Percentiles rank a stretch among this genome's conserved stretches.
These are phyloP conservation scores for Garra rufa DNA, from an alignment of 2,113 vertebrate genomes.

Conservation along the genomic window DNA sequence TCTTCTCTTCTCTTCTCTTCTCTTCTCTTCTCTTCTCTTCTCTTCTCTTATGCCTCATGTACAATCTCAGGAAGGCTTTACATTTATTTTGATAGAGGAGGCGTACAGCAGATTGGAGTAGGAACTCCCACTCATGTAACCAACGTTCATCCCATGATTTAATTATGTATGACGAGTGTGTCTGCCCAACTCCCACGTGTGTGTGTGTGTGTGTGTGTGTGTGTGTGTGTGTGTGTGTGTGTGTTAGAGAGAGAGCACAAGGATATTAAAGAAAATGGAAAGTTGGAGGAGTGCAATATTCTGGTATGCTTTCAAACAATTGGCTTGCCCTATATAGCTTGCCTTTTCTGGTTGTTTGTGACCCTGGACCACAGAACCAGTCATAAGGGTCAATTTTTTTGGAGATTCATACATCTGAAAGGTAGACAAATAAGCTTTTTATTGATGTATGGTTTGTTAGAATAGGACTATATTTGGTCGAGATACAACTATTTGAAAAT, in stretches of 20 bases:
- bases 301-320: not conserved
- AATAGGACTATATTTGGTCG: no score
- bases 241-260: not conserved
- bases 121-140: slow-evolving; percentile 42
- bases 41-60: not conserved
- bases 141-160: slow-evolving; percentile 32
- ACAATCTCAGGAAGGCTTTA: not conserved
- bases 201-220: not conserved
- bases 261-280: not conserved
- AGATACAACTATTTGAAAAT: no score
- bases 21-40: not conserved
- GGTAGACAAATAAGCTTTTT: no score
- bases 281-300: not conserved
- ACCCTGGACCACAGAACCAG: no score
- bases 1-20: not conserved
- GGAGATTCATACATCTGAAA: no score
- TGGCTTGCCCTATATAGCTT: no score
- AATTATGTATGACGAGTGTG: slow-evolving; percentile 33
- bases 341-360: no score
- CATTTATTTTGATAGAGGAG: not conserved
- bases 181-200: slow-evolving; percentile 10
- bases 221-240: not conserved
- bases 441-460: no score
- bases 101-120: not conserved
- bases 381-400: no score